phyloP scores from a whole-genome alignment of 2,888 invertebrate genomes.

The Caenorhabditis becei region DNA sequence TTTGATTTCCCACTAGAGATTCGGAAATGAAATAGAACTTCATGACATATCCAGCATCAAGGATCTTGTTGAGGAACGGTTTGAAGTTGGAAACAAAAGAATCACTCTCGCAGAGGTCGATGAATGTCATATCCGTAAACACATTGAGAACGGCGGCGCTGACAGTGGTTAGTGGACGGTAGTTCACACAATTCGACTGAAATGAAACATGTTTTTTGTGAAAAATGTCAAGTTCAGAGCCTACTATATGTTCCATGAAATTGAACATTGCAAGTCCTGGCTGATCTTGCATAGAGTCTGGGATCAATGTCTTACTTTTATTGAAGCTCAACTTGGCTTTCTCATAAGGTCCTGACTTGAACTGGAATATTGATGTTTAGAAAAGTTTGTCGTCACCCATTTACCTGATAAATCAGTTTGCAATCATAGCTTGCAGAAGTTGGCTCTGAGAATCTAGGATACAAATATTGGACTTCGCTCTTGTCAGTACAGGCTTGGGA shows the following conservation, averaged over 20 bases:
- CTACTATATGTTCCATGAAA: constrained; percentile 31
- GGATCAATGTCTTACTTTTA: constrained; percentile 3
- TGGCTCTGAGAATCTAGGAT: neutral
- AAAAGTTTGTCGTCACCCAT: neutral
- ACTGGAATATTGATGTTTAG: constrained; percentile 11
- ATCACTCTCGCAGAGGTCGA: constrained; percentile 39
- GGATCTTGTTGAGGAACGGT: neutral
- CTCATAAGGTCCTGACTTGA: constrained; percentile 2
- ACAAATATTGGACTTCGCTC: constrained; percentile 37
- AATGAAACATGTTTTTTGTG: neutral
- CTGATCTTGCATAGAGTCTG: neutral
- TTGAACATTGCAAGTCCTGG: constrained; percentile 38
- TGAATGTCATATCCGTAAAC: constrained; percentile 51
- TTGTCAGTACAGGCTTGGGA: constrained; percentile 5
- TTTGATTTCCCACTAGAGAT: constrained; percentile 3
- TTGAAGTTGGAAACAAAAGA: constrained; percentile 4
- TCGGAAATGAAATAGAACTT: constrained; percentile 54
- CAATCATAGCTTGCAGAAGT: constrained; percentile 5
- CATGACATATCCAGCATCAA: constrained; percentile 34
- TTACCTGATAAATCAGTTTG: constrained; percentile 13
- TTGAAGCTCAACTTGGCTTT: constrained; percentile 23
- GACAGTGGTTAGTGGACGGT: neutral
- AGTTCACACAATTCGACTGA: constrained; percentile 31
- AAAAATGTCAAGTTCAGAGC: no score
- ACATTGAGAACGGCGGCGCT: constrained; percentile 48